These are phyloP conservation scores for Caenorhabditis panamensis DNA, from an alignment of 2,888 invertebrate genomes.

Conservation along the genomic window DNA sequence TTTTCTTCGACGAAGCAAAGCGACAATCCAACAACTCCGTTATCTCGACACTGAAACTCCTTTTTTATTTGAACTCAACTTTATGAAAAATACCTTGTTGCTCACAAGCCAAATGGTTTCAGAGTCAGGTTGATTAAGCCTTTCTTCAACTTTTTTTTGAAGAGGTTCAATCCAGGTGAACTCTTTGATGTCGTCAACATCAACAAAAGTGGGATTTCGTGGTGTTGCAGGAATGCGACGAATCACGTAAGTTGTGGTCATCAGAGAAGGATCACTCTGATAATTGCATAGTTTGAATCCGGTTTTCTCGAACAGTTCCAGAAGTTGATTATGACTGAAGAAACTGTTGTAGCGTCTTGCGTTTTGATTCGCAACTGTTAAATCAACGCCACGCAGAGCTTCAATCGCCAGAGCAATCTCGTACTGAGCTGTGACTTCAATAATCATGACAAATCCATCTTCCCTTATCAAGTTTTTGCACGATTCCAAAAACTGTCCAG, in stretches of 20 bases:
- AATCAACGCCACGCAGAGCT: slow-evolving; percentile 69
- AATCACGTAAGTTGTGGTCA: slow-evolving; percentile 76
- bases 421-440: slow-evolving; percentile 82
- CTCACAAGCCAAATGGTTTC: slow-evolving; percentile 84
- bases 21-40: slow-evolving; percentile 91
- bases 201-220: slow-evolving; percentile 78
- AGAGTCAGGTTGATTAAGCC: slow-evolving; percentile 85
- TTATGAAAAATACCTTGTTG: slow-evolving; percentile 62
- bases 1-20: slow-evolving; percentile 87
- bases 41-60: slow-evolving; percentile 82
- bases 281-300: slow-evolving; percentile 79
- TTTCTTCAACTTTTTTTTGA: slow-evolving; percentile 84
- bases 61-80: background rate
- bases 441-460: slow-evolving; percentile 82
- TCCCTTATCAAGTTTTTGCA: slow-evolving; percentile 79
- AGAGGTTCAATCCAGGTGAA: slow-evolving; percentile 81
- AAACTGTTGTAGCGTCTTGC: slow-evolving; percentile 74
- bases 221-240: slow-evolving; percentile 68
- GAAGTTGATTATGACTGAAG: slow-evolving; percentile 75
- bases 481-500: slow-evolving; percentile 73
- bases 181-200: slow-evolving; percentile 79
- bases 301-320: slow-evolving; percentile 72
- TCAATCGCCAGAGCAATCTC: slow-evolving; percentile 75
- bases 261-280: slow-evolving; percentile 73
- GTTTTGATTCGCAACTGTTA: slow-evolving; percentile 59